Evolutionary conservation across 2,113 vertebrate species (phyloP).

Genomic region (Brienomyrus longianalis): DNA sequence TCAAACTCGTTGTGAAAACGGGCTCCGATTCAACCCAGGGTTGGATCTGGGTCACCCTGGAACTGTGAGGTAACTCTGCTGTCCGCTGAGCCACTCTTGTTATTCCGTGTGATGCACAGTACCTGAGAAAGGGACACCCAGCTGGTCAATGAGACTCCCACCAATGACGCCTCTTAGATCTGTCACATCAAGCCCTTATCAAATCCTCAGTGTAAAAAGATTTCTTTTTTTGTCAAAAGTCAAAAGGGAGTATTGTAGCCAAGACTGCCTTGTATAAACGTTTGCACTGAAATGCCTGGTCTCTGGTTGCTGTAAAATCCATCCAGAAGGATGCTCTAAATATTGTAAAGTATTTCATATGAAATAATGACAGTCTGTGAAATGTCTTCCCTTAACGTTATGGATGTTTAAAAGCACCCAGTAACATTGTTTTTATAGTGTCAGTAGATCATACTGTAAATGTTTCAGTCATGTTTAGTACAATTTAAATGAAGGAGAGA

Average conservation of each 20-base stretch:
- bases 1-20: not conserved
- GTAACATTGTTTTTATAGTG: conserved; percentile 95
- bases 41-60: not conserved
- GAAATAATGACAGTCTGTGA: conserved; percentile 90
- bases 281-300: conserved; percentile 86
- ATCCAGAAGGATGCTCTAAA: conserved; percentile 88
- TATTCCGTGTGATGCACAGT: not conserved
- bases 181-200: not conserved
- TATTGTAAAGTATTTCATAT: conserved; percentile 93
- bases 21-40: not conserved
- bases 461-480: conserved; percentile 97
- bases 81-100: not conserved
- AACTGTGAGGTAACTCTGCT: not conserved
- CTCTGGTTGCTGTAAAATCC: conserved; percentile 86
- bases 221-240: conserved; percentile 51
- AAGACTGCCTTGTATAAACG: conserved; percentile 86
- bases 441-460: conserved; percentile 95
- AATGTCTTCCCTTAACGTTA: conserved; percentile 95
- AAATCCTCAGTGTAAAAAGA: conserved; percentile 11
- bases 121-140: not conserved
- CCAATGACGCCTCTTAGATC: not conserved
- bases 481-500: conserved; percentile 68
- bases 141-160: not conserved
- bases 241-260: conserved; percentile 59
- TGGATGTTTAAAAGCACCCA: conserved; percentile 91